phyloP scores from a whole-genome alignment of 1,140 invertebrate species.

The Charaxes varanes region DNA sequence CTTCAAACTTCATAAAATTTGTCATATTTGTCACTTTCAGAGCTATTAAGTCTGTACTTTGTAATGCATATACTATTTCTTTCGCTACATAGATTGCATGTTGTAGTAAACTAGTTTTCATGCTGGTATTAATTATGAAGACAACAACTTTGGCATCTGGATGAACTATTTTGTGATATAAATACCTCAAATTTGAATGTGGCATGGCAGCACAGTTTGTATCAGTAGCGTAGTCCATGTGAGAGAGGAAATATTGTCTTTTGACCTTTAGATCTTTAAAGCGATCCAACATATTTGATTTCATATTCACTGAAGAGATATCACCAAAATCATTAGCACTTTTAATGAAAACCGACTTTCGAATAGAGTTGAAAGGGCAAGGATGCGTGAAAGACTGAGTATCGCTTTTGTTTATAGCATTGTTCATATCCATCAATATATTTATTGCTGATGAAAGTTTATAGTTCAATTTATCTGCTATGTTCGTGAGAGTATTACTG shows the following conservation, averaged over 20 bases:
- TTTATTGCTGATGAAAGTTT: slow-evolving; percentile 56
- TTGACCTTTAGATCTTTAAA: slow-evolving; percentile 69
- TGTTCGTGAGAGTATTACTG: slow-evolving; percentile 38
- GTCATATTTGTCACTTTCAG: slow-evolving; percentile 59
- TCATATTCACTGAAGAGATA: slow-evolving; percentile 33
- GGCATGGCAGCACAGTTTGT: slow-evolving; percentile 58
- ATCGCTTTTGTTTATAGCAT: slow-evolving; percentile 38
- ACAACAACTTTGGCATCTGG: slow-evolving; percentile 59
- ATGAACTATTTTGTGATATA: slow-evolving; percentile 65
- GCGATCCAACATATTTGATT: slow-evolving; percentile 47
- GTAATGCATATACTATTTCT: slow-evolving; percentile 54
- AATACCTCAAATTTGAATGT: slow-evolving; percentile 55
- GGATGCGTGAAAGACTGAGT: slow-evolving; percentile 66
- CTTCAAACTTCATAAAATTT: slow-evolving; percentile 62
- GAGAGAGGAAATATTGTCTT: slow-evolving; percentile 63
- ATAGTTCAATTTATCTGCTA: slow-evolving; percentile 52
- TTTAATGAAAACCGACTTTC: slow-evolving; percentile 61
- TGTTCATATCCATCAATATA: slow-evolving; percentile 57
- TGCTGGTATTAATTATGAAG: slow-evolving; percentile 61
- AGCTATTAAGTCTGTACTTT: slow-evolving; percentile 49
- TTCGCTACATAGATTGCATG: slow-evolving; percentile 52
- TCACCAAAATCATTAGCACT: slow-evolving; percentile 49
- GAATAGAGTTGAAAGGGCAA: slow-evolving; percentile 67
- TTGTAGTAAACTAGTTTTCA: slow-evolving; percentile 46
- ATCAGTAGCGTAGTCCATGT: slow-evolving; percentile 66